Conservation (phyloP, 2,888 invertebrate species). For the Agelastica alni region DNA sequence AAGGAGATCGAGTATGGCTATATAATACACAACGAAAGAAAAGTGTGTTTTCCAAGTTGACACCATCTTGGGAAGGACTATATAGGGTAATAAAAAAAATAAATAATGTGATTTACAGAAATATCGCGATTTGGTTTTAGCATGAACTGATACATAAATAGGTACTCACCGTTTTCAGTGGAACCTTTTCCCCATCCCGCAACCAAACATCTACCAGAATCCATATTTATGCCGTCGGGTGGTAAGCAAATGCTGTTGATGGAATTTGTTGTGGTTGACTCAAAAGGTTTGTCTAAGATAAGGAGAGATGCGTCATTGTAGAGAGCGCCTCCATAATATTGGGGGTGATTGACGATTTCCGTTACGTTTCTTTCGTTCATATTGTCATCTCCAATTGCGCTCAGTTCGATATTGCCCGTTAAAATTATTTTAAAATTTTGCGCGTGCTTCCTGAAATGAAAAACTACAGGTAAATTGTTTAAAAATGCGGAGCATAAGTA, state of each 20-base stretch:
- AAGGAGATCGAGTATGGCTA: too few relatives aligned
- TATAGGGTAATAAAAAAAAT: too few relatives aligned
- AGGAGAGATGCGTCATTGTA: constrained; percentile 72
- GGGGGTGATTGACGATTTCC: constrained; percentile 58
- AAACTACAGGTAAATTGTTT: too few relatives aligned
- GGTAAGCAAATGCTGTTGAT: constrained; percentile 73
- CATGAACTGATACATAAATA: too few relatives aligned
- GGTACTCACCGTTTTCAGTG: constrained; percentile 19
- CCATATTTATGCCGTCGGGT: constrained; percentile 57
- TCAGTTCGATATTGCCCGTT: constrained; percentile 77
- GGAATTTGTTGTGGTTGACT: constrained; percentile 60
- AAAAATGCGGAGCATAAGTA: too few relatives aligned
- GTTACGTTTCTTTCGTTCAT: constrained; percentile 64
- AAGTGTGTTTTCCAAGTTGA: too few relatives aligned
- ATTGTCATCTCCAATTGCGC: constrained; percentile 62
- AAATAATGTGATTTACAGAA: too few relatives aligned
- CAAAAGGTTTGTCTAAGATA: constrained; percentile 61
- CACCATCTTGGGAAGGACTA: too few relatives aligned
- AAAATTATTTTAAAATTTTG: constrained; percentile 60
- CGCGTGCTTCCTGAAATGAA: constrained; percentile 23
- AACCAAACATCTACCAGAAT: constrained; percentile 64
- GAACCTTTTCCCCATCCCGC: constrained; percentile 69
- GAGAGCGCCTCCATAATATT: constrained; percentile 61
- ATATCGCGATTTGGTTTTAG: too few relatives aligned
- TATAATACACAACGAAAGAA: too few relatives aligned